Evolutionary conservation across 2,888 invertebrate species (phyloP).

Genomic region (Dryobotodes eremita): DNA sequence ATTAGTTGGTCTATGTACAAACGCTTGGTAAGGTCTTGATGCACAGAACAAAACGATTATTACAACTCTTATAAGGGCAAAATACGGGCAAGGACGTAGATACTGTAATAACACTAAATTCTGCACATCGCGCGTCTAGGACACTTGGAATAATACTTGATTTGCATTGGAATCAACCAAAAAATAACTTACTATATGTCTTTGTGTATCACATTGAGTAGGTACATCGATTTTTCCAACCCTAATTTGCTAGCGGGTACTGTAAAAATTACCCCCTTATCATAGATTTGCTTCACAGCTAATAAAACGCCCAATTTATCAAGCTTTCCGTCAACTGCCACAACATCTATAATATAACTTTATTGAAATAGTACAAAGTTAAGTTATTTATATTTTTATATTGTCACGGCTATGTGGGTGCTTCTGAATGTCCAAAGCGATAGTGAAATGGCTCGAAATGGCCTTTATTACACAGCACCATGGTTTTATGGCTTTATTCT

Average conservation of each 20-base stretch:
- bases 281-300: not conserved
- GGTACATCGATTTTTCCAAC: slow-evolving; percentile 4
- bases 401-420: slow-evolving; percentile 49
- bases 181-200: not conserved
- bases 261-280: not conserved
- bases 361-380: slow-evolving; percentile 55
- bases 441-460: slow-evolving; percentile 47
- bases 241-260: not conserved
- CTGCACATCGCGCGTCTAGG: not conserved
- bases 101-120: not conserved
- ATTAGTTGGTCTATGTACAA: not conserved
- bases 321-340: slow-evolving; percentile 49
- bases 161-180: not conserved
- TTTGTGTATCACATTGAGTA: not conserved
- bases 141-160: not conserved
- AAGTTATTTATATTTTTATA: slow-evolving; percentile 51
- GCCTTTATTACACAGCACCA: slow-evolving; percentile 60
- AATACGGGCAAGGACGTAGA: not conserved
- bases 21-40: not conserved
- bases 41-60: not conserved
- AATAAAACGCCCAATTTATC: slow-evolving; percentile 50
- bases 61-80: not conserved
- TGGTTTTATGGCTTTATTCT: slow-evolving; percentile 62
- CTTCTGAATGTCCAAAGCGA: slow-evolving; percentile 46
- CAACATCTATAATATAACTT: slow-evolving; percentile 34